Conservation (phyloP, 2,797 vertebrate genomes). For the Cynodonichthys magdalenae region DNA sequence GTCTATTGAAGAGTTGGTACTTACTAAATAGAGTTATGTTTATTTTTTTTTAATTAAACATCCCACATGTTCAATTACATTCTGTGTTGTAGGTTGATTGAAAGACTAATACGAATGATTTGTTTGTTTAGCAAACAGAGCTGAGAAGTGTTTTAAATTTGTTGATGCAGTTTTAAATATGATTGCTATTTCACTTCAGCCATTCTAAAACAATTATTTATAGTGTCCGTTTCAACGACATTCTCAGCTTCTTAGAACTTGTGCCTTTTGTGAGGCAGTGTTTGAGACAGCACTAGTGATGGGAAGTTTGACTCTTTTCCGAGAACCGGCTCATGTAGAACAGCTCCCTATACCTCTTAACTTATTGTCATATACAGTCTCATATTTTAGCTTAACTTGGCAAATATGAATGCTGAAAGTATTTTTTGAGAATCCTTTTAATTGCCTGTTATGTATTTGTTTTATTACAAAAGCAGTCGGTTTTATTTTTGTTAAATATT, state of each 20-base stretch:
- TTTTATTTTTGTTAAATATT: too few species aligned
- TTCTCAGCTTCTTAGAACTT: neutral
- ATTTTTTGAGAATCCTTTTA: too few species aligned
- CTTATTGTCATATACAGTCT: too few species aligned
- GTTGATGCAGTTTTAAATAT: neutral
- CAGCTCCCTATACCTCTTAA: too few species aligned
- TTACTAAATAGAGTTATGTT: neutral
- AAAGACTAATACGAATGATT: neutral
- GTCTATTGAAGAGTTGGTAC: neutral
- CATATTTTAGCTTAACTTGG: too few species aligned
- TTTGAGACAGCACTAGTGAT: too few species aligned
- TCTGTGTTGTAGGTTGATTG: neutral
- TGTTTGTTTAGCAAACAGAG: neutral
- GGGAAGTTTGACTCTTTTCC: too few species aligned
- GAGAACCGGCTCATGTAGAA: too few species aligned
- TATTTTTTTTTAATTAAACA: neutral
- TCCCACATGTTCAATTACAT: neutral
- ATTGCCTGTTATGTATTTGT: too few species aligned
- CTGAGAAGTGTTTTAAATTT: neutral
- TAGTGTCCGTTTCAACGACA: neutral
- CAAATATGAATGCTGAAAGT: too few species aligned
- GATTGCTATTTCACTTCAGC: neutral
- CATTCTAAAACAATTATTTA: neutral
- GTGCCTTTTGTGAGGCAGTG: too few species aligned
- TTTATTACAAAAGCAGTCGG: too few species aligned